These are phyloP conservation scores for Synaphobranchus kaupii DNA, from an alignment of 2,797 vertebrate species.

Conservation along the genomic window DNA sequence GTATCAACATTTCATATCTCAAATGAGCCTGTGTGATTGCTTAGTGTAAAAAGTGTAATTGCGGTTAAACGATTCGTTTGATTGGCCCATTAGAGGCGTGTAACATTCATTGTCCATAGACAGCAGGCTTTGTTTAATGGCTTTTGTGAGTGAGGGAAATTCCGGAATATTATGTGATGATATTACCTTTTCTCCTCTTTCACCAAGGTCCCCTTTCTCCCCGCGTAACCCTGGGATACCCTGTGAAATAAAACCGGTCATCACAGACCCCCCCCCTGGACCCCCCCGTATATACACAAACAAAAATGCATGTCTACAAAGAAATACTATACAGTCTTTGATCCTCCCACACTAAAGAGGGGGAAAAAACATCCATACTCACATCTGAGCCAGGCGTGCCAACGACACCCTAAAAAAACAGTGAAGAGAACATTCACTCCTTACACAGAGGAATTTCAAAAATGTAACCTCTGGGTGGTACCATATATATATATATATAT, in stretches of 20 bases:
- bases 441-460: background rate
- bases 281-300: background rate
- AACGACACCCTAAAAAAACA: conserved; percentile 86
- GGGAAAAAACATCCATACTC: conserved; percentile 69
- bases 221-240: conserved; percentile 94
- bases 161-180: conserved; percentile 62
- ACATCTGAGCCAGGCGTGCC: conserved; percentile 96
- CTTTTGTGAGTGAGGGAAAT: conserved; percentile 44
- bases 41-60: background rate
- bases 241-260: conserved; percentile 80
- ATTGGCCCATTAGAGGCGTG: background rate
- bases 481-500: background rate
- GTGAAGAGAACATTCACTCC: conserved; percentile 23
- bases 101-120: conserved; percentile 70
- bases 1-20: too few relatives aligned
- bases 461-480: background rate
- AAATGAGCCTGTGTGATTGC: too few relatives aligned
- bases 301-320: too few relatives aligned
- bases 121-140: conserved; percentile 64
- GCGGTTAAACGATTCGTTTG: background rate
- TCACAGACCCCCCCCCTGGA: conserved; percentile 11
- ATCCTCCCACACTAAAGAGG: background rate
- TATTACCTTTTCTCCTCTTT: conserved; percentile 98
- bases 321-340: background rate
- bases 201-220: conserved; percentile 95